phyloP scores from a whole-genome alignment of 2,888 invertebrate genomes.

The Ormyrus labotus region DNA sequence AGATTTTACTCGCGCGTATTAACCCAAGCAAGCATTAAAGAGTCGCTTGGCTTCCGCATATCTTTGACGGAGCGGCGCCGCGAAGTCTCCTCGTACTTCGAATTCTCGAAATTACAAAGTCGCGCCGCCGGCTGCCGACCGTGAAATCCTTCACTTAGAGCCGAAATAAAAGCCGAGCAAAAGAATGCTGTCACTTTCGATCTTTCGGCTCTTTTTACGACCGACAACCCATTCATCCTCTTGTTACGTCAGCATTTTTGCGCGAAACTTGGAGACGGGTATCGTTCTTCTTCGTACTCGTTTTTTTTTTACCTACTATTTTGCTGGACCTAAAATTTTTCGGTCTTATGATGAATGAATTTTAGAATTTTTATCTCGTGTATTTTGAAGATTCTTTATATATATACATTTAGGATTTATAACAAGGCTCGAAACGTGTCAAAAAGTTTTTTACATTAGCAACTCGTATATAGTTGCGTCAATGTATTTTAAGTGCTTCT shows the following conservation, averaged over 20 bases:
- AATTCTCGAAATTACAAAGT: slow-evolving; percentile 30
- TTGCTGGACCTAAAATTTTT: too few relatives aligned
- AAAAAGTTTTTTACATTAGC: too few relatives aligned
- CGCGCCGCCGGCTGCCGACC: background rate
- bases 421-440: too few relatives aligned
- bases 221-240: slow-evolving; percentile 2
- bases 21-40: slow-evolving; percentile 21
- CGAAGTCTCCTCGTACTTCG: slow-evolving; percentile 30
- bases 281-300: too few relatives aligned
- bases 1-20: slow-evolving; percentile 14
- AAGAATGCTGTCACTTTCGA: slow-evolving; percentile 1
- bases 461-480: too few relatives aligned
- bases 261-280: background rate
- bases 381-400: too few relatives aligned
- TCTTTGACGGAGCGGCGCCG: slow-evolving; percentile 6
- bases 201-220: background rate
- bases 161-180: background rate
- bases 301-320: too few relatives aligned
- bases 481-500: too few relatives aligned
- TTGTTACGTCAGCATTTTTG: slow-evolving; percentile 10
- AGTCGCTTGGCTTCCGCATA: slow-evolving; percentile 43
- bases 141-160: background rate
- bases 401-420: too few relatives aligned
- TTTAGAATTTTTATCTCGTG: too few relatives aligned
- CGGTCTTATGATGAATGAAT: too few relatives aligned